phyloP scores from a whole-genome alignment of 2,888 invertebrate species.

The Pinctada fucata region DNA sequence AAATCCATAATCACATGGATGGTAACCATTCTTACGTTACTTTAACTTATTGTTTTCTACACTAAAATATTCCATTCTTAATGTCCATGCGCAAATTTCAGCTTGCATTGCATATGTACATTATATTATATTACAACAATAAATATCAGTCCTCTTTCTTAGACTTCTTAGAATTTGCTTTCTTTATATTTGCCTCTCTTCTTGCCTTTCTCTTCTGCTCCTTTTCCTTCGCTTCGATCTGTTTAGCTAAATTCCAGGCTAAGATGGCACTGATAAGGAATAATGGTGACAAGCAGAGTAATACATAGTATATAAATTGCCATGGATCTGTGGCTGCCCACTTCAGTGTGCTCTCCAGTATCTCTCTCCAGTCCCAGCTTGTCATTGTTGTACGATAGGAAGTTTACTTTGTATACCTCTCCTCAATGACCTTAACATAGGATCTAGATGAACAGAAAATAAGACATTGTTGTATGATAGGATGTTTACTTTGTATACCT shows the following conservation, averaged over 20 bases:
- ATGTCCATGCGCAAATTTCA: too few species aligned
- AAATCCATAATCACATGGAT: too few species aligned
- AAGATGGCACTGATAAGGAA: constrained; percentile 79
- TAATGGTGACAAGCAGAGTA: constrained; percentile 79
- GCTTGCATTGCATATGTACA: too few species aligned
- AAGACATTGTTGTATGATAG: too few species aligned
- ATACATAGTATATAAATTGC: constrained; percentile 79
- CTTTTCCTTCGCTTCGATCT: constrained; percentile 79
- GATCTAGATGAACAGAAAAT: too few species aligned
- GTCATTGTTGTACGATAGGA: constrained; percentile 41
- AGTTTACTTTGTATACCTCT: too few species aligned
- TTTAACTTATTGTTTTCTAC: too few species aligned
- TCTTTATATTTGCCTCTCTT: constrained; percentile 75
- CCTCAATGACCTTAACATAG: too few species aligned
- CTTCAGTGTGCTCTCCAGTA: constrained; percentile 62
- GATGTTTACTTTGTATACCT: too few species aligned
- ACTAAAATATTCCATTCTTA: too few species aligned
- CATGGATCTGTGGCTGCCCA: constrained; percentile 77
- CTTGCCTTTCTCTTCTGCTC: constrained; percentile 77
- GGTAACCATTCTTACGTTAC: too few species aligned
- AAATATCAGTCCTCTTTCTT: constrained; percentile 40
- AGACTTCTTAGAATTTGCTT: constrained; percentile 69
- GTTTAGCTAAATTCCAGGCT: constrained; percentile 79
- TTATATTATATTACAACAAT: too few species aligned
- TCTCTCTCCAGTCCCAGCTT: constrained; percentile 71